These are phyloP conservation scores for Cylindroiulus punctatus DNA, from an alignment of 2,888 invertebrate species.

Conservation along the genomic window DNA sequence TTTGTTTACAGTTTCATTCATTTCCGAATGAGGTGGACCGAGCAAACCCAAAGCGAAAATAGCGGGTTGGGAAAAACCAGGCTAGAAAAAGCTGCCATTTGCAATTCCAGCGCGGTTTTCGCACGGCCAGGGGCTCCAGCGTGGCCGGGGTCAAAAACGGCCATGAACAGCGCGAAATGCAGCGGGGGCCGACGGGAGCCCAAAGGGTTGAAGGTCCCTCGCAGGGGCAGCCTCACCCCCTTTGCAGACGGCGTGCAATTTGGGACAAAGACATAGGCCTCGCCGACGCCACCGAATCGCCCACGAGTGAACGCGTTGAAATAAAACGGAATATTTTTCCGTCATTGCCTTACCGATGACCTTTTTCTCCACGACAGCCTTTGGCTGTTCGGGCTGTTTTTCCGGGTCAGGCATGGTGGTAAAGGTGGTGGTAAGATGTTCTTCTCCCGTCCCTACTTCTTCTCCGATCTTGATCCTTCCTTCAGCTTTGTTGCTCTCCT, in stretches of 20 bases:
- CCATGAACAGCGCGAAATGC: neutral
- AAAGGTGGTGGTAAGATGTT: conserved; percentile 70
- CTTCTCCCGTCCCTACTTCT: conserved; percentile 66
- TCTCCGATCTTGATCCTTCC: conserved; percentile 69
- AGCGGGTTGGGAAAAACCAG: conserved; percentile 15
- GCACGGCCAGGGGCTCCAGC: neutral
- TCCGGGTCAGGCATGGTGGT: conserved; percentile 97
- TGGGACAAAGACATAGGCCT: conserved; percentile 43
- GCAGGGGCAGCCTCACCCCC: neutral
- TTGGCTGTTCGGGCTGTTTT: conserved; percentile 73
- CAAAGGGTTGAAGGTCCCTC: neutral
- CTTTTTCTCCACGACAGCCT: conserved; percentile 81
- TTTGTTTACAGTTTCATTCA: too few relatives aligned
- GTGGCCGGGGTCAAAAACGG: neutral
- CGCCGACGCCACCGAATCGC: neutral
- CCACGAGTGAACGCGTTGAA: neutral
- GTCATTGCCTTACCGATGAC: conserved; percentile 77
- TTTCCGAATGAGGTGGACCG: too few relatives aligned
- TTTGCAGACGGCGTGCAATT: neutral
- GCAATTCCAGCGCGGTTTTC: neutral
- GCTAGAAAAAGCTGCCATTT: conserved; percentile 38
- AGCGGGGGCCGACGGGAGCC: neutral
- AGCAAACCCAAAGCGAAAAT: too few relatives aligned
- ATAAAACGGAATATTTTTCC: neutral
- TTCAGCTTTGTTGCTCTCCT: conserved; percentile 69